Conservation (phyloP, 1,140 invertebrate genomes). For the Pararge aegeria region DNA sequence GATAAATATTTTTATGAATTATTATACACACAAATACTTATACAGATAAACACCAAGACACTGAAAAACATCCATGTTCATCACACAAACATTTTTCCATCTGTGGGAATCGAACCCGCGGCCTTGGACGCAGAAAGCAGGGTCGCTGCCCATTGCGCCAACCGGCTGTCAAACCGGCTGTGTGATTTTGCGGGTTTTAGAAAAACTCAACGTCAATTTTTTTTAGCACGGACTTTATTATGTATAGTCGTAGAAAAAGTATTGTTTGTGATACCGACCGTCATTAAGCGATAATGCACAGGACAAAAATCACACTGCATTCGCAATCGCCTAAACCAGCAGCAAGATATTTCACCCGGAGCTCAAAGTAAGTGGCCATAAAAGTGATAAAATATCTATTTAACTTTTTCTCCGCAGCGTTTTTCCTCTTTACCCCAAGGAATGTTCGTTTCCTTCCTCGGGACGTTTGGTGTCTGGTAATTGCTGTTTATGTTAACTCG, state of each 20-base stretch:
- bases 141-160: no score
- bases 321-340: conserved; percentile 31
- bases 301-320: conserved; percentile 36
- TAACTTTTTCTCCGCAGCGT: conserved; percentile 57
- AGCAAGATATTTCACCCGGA: conserved; percentile 53
- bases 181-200: no score
- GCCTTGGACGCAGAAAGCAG: no score
- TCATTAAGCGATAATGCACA: conserved; percentile 24
- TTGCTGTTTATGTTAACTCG: conserved; percentile 65
- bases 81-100: no score
- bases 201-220: no score
- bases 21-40: no score
- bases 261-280: not conserved
- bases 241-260: no score
- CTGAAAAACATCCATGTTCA: no score
- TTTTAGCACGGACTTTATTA: not conserved
- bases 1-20: no score
- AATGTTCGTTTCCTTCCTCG: conserved; percentile 58
- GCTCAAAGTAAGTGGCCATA: conserved; percentile 67
- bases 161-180: no score
- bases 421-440: conserved; percentile 48
- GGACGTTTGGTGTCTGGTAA: conserved; percentile 58
- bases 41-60: no score
- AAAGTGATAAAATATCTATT: conserved; percentile 78
- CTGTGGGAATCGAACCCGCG: no score